A percentile compares a stretch with the other conserved stretches of the same genome.
Conservation (phyloP, 2,113 vertebrate species). For the Alexandromys fortis region DNA sequence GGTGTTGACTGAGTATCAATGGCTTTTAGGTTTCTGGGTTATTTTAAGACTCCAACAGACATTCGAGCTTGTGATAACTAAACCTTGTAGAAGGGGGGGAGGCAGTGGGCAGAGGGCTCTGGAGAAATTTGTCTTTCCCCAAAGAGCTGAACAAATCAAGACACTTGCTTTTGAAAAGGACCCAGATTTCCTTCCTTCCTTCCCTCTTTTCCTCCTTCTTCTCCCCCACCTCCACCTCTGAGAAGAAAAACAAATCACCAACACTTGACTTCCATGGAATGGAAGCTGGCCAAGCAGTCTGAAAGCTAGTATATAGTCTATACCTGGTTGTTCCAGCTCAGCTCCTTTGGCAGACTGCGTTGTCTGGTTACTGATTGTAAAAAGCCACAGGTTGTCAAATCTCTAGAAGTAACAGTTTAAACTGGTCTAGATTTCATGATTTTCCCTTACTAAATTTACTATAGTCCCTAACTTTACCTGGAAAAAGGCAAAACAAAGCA, state of each 20-base stretch:
- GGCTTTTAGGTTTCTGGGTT: slow-evolving; percentile 10
- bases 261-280: not conserved
- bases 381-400: slow-evolving; percentile 17
- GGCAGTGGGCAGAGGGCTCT: not conserved
- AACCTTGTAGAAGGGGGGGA: slow-evolving; percentile 51
- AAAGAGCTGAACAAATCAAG: not conserved
- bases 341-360: slow-evolving; percentile 8
- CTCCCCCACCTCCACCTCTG: not conserved
- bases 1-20: not conserved
- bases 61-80: not conserved
- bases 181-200: not conserved
- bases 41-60: not conserved
- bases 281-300: not conserved
- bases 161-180: not conserved
- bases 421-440: not conserved
- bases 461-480: not conserved
- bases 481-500: not conserved
- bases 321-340: not conserved
- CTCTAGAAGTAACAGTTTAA: not conserved
- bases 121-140: not conserved
- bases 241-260: not conserved
- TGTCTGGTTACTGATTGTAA: not conserved
- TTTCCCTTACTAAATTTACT: slow-evolving; percentile 5
- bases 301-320: not conserved
- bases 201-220: not conserved